Evolutionary conservation across 2,113 vertebrate genomes (phyloP).

Genomic region (Coturnix japonica): DNA sequence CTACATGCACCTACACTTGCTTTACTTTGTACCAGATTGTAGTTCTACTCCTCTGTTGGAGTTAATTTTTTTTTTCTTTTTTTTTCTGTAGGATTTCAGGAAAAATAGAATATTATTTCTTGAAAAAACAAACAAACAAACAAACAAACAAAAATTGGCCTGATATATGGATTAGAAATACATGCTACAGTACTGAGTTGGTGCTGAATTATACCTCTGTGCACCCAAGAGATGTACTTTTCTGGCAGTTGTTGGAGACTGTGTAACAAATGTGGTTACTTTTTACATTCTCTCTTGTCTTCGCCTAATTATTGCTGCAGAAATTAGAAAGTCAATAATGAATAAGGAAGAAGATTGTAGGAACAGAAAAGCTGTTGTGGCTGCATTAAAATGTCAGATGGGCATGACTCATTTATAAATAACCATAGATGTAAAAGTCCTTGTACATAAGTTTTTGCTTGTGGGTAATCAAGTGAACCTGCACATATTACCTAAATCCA

Average conservation of each 20-base stretch:
- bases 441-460: background rate
- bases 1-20: background rate
- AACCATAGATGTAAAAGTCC: background rate
- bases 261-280: background rate
- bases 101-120: background rate
- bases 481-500: background rate
- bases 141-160: background rate
- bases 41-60: background rate
- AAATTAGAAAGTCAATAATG: slow-evolving; percentile 58
- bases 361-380: background rate
- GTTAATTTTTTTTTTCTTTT: no score
- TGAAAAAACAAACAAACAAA: background rate
- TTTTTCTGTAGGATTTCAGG: background rate
- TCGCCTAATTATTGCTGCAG: slow-evolving; percentile 3
- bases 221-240: background rate
- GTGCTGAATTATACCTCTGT: background rate
- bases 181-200: background rate
- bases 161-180: background rate
- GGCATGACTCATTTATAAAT: background rate
- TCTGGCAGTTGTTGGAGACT: background rate
- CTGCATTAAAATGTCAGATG: background rate
- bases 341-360: background rate
- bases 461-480: background rate
- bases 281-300: background rate
- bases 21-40: background rate